Base-by-base conservation (phyloP, 30 jellyfish, hydroid and myxozoan genomes). In the Euphysa ruthae region DNA sequence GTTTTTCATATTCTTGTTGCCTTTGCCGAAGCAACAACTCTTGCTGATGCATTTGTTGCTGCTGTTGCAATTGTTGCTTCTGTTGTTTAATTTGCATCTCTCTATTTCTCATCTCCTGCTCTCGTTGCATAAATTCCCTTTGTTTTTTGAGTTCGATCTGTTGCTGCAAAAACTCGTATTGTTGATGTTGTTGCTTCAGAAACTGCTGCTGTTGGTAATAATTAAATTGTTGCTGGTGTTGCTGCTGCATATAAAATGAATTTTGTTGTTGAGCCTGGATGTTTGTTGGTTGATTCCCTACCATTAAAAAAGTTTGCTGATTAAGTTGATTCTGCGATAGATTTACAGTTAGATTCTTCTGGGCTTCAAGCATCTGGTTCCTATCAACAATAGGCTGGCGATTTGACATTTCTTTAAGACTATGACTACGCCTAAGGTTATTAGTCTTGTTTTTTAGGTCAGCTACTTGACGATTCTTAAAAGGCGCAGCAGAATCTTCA, bases 401-500 rank as follows among this genome's bases (percentile, higher is more conserved):
- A 13, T 73, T 73, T 19, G 85, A 28, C 66, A 35, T 49, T 68
- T 73, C 83, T 28, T 70, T 70, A 27, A 70, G 55, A 28, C 83
- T 70, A 24, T 70, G 78, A 55, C 83, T 70, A 1, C 83, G 79
- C 16, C 79, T 60, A 14, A 70, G 35, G 79, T 32, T 43, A 55
- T 44, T 15, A 52, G 33, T 1, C 14, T 55, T 55, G n/a, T n/a
- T n/a, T 57, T 31, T 26, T 10, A 32, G 33, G 60, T 21, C 61
- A 35, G 43, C 75, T 13, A 31, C 77, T 23, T 42, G 56, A 28
- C 70, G 81, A 30, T 61, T 72, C 69, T 80, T 80, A 50, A 74
- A 81, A 19, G 98, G 93, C 24, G 83, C 69, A 21, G 93, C 93
- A 15, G 71, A 51, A 21, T 74, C 71, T 16, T 79, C 94, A 22